These are phyloP conservation scores for Acrobasis consociella DNA, from an alignment of 2,888 invertebrate species.

Conservation along the genomic window DNA sequence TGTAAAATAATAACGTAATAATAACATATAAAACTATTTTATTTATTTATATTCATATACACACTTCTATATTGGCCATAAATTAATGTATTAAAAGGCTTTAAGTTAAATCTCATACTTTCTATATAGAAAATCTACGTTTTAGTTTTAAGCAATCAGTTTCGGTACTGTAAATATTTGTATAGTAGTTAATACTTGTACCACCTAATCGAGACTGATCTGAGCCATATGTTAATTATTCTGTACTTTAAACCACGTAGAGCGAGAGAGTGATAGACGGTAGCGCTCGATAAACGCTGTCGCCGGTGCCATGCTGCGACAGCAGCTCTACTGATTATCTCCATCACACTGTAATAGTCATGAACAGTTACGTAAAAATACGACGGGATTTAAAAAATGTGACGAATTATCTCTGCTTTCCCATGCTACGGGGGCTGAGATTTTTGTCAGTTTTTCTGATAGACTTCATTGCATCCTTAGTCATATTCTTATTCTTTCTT, in stretches of 20 bases:
- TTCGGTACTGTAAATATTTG: conserved; percentile 60
- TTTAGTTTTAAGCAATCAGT: conserved; percentile 51
- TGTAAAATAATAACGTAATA: not conserved
- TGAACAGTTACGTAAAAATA: too few species aligned
- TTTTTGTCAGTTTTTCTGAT: too few species aligned
- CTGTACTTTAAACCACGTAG: conserved; percentile 32
- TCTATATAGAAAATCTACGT: conserved; percentile 33
- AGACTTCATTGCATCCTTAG: too few species aligned
- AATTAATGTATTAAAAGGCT: conserved; percentile 36
- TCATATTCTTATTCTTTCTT: too few species aligned
- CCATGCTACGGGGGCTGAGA: too few species aligned
- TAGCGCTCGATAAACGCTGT: too few species aligned
- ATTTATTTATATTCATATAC: not conserved
- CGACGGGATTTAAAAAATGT: too few species aligned
- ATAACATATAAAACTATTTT: not conserved
- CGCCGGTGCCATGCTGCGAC: too few species aligned
- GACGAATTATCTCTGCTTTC: too few species aligned
- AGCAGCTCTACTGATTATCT: too few species aligned
- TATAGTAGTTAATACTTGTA: conserved; percentile 46
- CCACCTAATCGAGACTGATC: conserved; percentile 72
- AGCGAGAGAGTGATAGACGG: too few species aligned
- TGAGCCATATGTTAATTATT: conserved; percentile 66
- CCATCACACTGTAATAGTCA: too few species aligned
- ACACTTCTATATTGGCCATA: conserved; percentile 22
- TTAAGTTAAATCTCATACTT: conserved; percentile 49